Conservation (phyloP, 2,113 vertebrate species). For the Podarcis muralis region DNA sequence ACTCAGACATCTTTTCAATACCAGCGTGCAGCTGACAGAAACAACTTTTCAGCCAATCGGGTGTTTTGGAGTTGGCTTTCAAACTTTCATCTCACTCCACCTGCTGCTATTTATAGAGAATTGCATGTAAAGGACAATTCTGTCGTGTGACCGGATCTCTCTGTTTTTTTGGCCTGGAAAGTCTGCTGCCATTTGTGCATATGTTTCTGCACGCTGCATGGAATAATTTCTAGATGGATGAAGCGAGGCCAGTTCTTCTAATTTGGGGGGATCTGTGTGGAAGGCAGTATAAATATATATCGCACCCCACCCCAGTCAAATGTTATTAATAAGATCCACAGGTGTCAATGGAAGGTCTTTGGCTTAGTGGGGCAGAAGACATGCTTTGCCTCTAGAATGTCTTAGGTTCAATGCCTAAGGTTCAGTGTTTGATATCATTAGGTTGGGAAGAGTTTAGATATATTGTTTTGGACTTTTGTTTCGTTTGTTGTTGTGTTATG, state of each 20-base stretch:
- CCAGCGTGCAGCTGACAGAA: background rate
- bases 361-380: too few species aligned
- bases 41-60: background rate
- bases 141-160: background rate
- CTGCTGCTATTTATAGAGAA: constrained; percentile 1
- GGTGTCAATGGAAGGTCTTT: background rate
- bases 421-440: too few species aligned
- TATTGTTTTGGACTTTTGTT: too few species aligned
- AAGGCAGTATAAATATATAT: background rate
- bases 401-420: too few species aligned
- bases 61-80: background rate
- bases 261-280: background rate
- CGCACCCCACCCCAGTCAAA: background rate
- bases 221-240: background rate
- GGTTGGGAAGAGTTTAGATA: too few species aligned
- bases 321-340: background rate
- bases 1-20: accelerated
- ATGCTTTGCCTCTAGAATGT: too few species aligned
- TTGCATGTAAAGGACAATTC: background rate
- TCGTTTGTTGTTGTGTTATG: too few species aligned
- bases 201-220: background rate
- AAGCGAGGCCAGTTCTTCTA: background rate
- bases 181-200: background rate
- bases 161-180: background rate
- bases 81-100: constrained; percentile 12